A percentile compares a stretch with the other conserved stretches of the same genome.
Evolutionary conservation across 2,113 vertebrate species (phyloP).

Genomic region (Rallus limicola): DNA sequence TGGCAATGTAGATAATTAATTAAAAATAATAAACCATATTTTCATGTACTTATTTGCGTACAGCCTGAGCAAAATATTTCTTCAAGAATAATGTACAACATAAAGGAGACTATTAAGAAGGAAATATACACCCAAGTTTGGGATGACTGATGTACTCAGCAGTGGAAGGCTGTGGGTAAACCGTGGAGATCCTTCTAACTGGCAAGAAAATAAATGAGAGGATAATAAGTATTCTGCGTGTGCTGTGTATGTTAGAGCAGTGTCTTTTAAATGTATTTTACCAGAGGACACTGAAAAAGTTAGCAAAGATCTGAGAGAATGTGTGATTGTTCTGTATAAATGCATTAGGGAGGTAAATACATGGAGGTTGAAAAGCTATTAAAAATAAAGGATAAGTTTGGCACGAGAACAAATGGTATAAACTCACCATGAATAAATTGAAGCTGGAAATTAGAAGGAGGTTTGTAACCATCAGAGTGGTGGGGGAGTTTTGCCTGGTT

Average conservation of each 20-base stretch:
- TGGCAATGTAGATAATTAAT: not conserved
- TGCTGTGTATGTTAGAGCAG: not conserved
- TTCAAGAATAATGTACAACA: not conserved
- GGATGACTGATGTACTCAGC: not conserved
- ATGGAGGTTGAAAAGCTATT: slow-evolving; percentile 43
- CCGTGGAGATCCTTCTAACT: not conserved
- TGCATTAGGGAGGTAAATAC: not conserved
- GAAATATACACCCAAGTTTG: not conserved
- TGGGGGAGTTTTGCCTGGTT: slow-evolving; percentile 25
- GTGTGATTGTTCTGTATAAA: not conserved
- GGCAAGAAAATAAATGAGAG: not conserved
- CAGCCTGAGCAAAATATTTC: not conserved
- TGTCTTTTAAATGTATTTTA: not conserved
- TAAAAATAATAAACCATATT: not conserved
- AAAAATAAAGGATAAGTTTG: slow-evolving; percentile 44
- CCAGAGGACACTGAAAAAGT: not conserved
- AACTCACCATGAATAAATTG: slow-evolving; percentile 32
- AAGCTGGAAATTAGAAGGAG: slow-evolving; percentile 26
- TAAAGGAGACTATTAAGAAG: not conserved
- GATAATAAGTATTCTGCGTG: not conserved
- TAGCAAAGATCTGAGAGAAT: not conserved
- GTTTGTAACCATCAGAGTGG: slow-evolving; percentile 32
- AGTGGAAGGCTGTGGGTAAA: not conserved
- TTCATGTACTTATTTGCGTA: not conserved
- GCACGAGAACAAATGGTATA: slow-evolving; percentile 47